Base-by-base conservation (phyloP, 2,113 vertebrate genomes). In the Colius striatus region DNA sequence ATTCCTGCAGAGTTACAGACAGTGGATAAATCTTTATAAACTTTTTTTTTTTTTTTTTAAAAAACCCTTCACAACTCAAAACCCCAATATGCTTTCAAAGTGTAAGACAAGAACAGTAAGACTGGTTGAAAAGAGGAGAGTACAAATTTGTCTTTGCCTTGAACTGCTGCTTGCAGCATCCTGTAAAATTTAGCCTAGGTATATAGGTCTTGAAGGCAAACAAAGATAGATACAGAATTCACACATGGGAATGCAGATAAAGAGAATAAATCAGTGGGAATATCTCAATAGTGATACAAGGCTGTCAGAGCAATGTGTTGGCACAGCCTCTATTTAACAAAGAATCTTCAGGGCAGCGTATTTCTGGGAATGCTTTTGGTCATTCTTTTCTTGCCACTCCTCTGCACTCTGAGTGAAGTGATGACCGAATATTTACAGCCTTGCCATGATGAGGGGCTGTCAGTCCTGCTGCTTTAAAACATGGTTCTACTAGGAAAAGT, bases 321-420 rank as follows among this genome's bases (percentile, higher is more conserved):
- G 88, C 83, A 88, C 72, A 66, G 55, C 43, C 55, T 80, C 72
- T 94, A 10, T 60, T 87, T 32, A 85, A 70, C 67, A 86, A 85
- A 93, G 68, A 77, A 93, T 93, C 82, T 62, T 90, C 8, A 1
- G n/a, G 62, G 63, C 60, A 71, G 76, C 3, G 1, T 60, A 27
- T 88, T 96, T 96, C 93, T 96, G 91, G 95, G 93, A 92, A 96
- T 81, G 43, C 84, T 95, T 89, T 84, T 63, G 84, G 91, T 78
- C 70, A 43, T 81, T 90, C 68, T 72, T 92, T 79, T 96, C 92
- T 94, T 90, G 76, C 45, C 86, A 71, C 72, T 85, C 20, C 60
- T 18, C 43, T 88, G 76, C 65, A 77, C 60, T 47, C 75, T 2
- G 16, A 70, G 47, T 25, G 54, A 90, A 94, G 79, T 8, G 8